A percentile compares a stretch with the other conserved stretches of the same genome.
Conservation (phyloP, 2,797 vertebrate genomes). For the Labeo calbasu region DNA sequence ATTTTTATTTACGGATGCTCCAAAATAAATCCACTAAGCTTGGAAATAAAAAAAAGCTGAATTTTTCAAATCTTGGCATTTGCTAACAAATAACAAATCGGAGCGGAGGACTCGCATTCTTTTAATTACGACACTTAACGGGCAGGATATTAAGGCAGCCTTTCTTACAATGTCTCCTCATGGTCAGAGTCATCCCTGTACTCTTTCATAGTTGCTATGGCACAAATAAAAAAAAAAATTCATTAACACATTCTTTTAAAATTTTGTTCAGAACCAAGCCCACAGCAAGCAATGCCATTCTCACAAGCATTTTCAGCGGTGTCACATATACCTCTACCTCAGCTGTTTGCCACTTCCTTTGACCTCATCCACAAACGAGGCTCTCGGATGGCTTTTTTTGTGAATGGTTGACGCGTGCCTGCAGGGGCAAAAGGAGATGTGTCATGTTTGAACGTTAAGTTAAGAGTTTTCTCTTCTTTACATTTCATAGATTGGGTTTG, state of each 20-base stretch:
- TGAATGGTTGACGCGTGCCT: slow-evolving; percentile 55
- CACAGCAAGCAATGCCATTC: slow-evolving; percentile 46
- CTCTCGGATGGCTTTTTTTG: slow-evolving; percentile 54
- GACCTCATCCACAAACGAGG: slow-evolving; percentile 56
- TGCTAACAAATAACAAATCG: slow-evolving; percentile 9
- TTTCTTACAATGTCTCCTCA: slow-evolving; percentile 55
- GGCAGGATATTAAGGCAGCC: slow-evolving; percentile 55
- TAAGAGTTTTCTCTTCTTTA: slow-evolving; percentile 55
- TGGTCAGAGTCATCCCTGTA: slow-evolving; percentile 53
- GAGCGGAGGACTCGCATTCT: slow-evolving; percentile 18
- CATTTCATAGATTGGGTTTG: slow-evolving; percentile 66
- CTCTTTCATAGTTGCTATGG: slow-evolving; percentile 53
- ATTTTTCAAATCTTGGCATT: slow-evolving; percentile 30
- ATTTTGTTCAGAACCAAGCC: slow-evolving; percentile 51
- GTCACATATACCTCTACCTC: slow-evolving; percentile 54
- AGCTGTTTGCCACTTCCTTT: slow-evolving; percentile 55
- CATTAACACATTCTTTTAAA: slow-evolving; percentile 49
- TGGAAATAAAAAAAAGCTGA: not conserved
- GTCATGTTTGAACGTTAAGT: slow-evolving; percentile 55
- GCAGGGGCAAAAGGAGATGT: slow-evolving; percentile 55
- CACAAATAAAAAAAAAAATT: slow-evolving; percentile 33
- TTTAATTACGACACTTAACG: slow-evolving; percentile 1
- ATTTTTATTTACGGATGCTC: slow-evolving; percentile 29
- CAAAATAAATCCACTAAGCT: not conserved
- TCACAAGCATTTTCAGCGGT: slow-evolving; percentile 48